phyloP scores from a whole-genome alignment of 1,140 invertebrate species.

The Pseudomyrmex gracilis region DNA sequence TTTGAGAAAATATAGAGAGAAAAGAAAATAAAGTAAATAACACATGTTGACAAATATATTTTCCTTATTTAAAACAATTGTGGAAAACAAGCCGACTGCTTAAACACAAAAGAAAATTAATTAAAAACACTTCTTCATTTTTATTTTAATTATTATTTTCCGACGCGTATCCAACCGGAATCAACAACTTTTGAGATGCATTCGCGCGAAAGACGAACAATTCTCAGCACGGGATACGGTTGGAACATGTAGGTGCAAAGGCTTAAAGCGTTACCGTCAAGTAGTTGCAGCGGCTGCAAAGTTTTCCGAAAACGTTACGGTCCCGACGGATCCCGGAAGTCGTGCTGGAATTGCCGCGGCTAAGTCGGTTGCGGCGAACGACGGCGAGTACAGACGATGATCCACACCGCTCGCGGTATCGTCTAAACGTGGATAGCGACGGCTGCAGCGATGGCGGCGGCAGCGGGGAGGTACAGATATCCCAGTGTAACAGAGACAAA shows the following conservation, averaged over 20 bases:
- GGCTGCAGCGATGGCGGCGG: constrained; percentile 19
- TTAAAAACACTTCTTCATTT: not conserved
- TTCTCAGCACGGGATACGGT: not conserved
- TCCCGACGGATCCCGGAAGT: constrained; percentile 6
- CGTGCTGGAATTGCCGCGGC: constrained; percentile 19
- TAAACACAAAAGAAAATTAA: not conserved
- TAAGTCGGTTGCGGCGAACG: constrained; percentile 18
- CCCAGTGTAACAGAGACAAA: constrained; percentile 83
- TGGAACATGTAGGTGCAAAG: constrained; percentile 3
- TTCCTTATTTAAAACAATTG: too few relatives aligned
- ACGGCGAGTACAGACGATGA: constrained; percentile 4
- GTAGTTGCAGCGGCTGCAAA: constrained; percentile 3
- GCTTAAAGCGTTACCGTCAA: constrained; percentile 18
- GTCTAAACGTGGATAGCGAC: constrained; percentile 48
- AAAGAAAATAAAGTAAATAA: too few relatives aligned
- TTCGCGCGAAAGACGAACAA: not conserved
- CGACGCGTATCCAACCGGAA: not conserved
- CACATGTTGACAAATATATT: too few relatives aligned
- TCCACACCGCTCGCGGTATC: constrained; percentile 27
- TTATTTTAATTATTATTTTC: not conserved
- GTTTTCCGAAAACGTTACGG: constrained; percentile 24
- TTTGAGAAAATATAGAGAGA: too few relatives aligned
- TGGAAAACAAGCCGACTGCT: too few relatives aligned
- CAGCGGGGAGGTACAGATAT: constrained; percentile 43
- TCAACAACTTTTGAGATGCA: not conserved